Percentiles rank a stretch among this genome's conserved stretches.
These are phyloP conservation scores for Acleris cristana DNA, from an alignment of 2,888 invertebrate species.

Conservation along the genomic window DNA sequence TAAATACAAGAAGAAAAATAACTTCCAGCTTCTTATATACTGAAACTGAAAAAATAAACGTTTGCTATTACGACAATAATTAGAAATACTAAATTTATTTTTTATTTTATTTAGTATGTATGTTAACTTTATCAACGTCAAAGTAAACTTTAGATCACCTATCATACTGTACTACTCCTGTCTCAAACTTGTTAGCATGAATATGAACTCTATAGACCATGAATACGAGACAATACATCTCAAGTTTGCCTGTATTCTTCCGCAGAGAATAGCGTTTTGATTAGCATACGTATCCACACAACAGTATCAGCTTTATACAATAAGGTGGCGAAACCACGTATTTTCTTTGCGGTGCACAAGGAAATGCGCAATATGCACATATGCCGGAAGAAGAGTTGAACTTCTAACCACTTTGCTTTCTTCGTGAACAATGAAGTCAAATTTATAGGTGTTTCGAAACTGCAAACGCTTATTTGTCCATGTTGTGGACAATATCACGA, in stretches of 20 bases:
- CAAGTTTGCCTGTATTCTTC: neutral
- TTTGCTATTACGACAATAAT: too few species aligned
- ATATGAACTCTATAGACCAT: neutral
- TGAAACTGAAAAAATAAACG: too few species aligned
- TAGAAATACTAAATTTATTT: too few species aligned
- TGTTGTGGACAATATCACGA: neutral
- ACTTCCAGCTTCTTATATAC: too few species aligned
- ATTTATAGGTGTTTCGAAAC: slow-evolving; percentile 57
- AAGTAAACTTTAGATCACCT: too few species aligned
- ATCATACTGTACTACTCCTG: too few species aligned
- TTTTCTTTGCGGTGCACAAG: slow-evolving; percentile 42
- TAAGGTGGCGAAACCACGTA: slow-evolving; percentile 37
- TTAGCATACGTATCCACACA: slow-evolving; percentile 8
- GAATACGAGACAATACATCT: neutral
- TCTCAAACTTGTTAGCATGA: too few species aligned
- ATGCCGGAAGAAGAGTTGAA: slow-evolving; percentile 57
- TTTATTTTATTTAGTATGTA: too few species aligned
- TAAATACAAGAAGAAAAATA: too few species aligned
- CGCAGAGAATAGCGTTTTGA: slow-evolving; percentile 5
- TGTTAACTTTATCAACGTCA: too few species aligned
- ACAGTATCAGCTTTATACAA: slow-evolving; percentile 14
- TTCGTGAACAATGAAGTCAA: slow-evolving; percentile 61
- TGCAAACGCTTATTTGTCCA: slow-evolving; percentile 47
- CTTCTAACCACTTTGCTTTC: slow-evolving; percentile 46
- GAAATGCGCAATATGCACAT: slow-evolving; percentile 43